Conservation (phyloP, 2,797 vertebrate genomes). For the Diplodus sargus region DNA sequence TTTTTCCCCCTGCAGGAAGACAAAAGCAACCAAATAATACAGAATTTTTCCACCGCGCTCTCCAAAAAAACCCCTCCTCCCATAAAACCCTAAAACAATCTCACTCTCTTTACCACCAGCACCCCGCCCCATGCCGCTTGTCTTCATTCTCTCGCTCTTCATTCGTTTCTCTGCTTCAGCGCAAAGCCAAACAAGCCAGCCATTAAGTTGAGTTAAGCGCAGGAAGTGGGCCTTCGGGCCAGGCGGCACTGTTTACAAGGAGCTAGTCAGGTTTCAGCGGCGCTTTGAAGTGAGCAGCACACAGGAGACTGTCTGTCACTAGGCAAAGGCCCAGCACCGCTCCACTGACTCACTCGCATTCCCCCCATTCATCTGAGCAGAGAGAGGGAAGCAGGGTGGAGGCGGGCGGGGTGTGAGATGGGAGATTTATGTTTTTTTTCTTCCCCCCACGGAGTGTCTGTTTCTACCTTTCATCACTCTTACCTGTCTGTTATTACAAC, state of each 20-base stretch:
- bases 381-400: slow-evolving; percentile 54
- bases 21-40: slow-evolving; percentile 74
- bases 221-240: slow-evolving; percentile 84
- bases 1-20: slow-evolving; percentile 62
- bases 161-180: slow-evolving; percentile 74
- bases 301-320: slow-evolving; percentile 83
- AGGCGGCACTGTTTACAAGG: slow-evolving; percentile 83
- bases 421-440: slow-evolving; percentile 71
- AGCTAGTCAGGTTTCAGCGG: slow-evolving; percentile 82
- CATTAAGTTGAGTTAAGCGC: slow-evolving; percentile 84
- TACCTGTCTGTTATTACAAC: slow-evolving; percentile 70
- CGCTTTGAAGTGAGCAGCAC: slow-evolving; percentile 81
- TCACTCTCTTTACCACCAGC: slow-evolving; percentile 56
- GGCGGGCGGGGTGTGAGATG: slow-evolving; percentile 42
- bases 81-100: slow-evolving; percentile 63
- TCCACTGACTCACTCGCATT: slow-evolving; percentile 83
- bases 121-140: slow-evolving; percentile 68
- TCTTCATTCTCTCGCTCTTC: slow-evolving; percentile 64
- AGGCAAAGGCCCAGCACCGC: slow-evolving; percentile 74
- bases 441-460: slow-evolving; percentile 56
- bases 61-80: slow-evolving; percentile 69
- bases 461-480: slow-evolving; percentile 71
- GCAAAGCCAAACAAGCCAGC: slow-evolving; percentile 84
- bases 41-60: slow-evolving; percentile 73
- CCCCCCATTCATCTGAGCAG: slow-evolving; percentile 79